phyloP scores from a whole-genome alignment of 2,888 invertebrate genomes.

The Cabera pusaria region DNA sequence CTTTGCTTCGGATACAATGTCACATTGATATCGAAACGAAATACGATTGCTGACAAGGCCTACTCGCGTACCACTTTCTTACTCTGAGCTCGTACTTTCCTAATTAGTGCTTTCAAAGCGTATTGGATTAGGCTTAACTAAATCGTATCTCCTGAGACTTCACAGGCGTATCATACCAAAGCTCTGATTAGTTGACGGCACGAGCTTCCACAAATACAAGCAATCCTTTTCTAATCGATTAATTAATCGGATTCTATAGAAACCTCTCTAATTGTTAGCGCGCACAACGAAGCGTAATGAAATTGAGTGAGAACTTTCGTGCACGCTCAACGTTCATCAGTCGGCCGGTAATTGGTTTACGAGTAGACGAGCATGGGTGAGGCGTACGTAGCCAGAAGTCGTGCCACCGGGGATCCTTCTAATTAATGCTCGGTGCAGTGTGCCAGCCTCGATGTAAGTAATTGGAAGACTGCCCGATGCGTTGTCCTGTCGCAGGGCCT shows the following conservation, averaged over 20 bases:
- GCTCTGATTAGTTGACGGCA: constrained; percentile 6
- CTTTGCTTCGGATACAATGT: constrained; percentile 36
- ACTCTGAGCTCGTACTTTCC: constrained; percentile 5
- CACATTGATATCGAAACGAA: constrained; percentile 14
- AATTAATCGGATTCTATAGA: constrained; percentile 53
- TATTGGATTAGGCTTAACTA: constrained; percentile 3
- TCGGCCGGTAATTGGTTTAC: constrained; percentile 72
- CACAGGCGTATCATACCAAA: constrained; percentile 2
- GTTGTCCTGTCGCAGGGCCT: constrained; percentile 49
- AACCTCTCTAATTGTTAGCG: constrained; percentile 61
- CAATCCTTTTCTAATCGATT: constrained; percentile 45
- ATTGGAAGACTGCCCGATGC: constrained; percentile 55
- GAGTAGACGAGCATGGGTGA: constrained; percentile 50
- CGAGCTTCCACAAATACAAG: constrained; percentile 10
- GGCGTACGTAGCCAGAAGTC: constrained; percentile 44
- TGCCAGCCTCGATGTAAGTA: constrained; percentile 39
- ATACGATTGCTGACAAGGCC: constrained; percentile 14
- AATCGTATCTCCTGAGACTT: constrained; percentile 2
- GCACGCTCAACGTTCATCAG: constrained; percentile 66
- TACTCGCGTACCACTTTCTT: constrained; percentile 11
- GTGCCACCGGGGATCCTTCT: constrained; percentile 59
- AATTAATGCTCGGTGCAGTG: constrained; percentile 60
- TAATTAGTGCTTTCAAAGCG: constrained; percentile 14
- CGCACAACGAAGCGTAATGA: constrained; percentile 62
- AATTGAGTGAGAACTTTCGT: constrained; percentile 68